Percentiles rank a stretch among this genome's conserved stretches.
Evolutionary conservation across 2,888 invertebrate species (phyloP).

Genomic region (Hedychridium roseum): DNA sequence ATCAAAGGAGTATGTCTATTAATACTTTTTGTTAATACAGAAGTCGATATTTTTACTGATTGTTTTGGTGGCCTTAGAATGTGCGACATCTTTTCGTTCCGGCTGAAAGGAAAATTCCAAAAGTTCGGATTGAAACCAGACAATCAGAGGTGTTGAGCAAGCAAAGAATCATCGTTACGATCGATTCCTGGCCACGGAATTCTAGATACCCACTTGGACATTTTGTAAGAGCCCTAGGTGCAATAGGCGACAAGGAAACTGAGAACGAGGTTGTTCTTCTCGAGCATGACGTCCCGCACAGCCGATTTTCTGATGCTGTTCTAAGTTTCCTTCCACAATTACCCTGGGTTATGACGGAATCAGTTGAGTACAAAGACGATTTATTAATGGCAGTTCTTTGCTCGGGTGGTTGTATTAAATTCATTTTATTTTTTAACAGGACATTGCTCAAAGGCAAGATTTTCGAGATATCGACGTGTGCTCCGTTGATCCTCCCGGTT

Average conservation of each 20-base stretch:
- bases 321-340: slow-evolving; percentile 87
- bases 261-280: slow-evolving; percentile 96
- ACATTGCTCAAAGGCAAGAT: slow-evolving; percentile 81
- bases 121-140: slow-evolving; percentile 94
- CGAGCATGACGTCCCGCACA: slow-evolving; percentile 97
- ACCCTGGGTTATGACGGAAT: slow-evolving; percentile 88
- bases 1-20: slow-evolving; percentile 67
- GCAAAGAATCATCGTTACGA: slow-evolving; percentile 92
- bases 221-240: slow-evolving; percentile 92
- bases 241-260: slow-evolving; percentile 91
- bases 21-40: not conserved
- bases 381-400: too few species aligned
- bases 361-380: too few species aligned
- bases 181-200: slow-evolving; percentile 95
- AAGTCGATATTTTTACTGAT: not conserved
- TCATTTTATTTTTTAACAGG: slow-evolving; percentile 65
- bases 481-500: slow-evolving; percentile 97
- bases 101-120: slow-evolving; percentile 92
- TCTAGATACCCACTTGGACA: slow-evolving; percentile 95
- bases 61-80: slow-evolving; percentile 48
- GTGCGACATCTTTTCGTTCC: slow-evolving; percentile 89
- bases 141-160: slow-evolving; percentile 82
- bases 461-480: slow-evolving; percentile 87
- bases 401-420: not conserved
- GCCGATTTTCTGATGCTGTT: slow-evolving; percentile 93